Conservation (phyloP, 2,113 vertebrate genomes). For the Aphelocoma coerulescens region DNA sequence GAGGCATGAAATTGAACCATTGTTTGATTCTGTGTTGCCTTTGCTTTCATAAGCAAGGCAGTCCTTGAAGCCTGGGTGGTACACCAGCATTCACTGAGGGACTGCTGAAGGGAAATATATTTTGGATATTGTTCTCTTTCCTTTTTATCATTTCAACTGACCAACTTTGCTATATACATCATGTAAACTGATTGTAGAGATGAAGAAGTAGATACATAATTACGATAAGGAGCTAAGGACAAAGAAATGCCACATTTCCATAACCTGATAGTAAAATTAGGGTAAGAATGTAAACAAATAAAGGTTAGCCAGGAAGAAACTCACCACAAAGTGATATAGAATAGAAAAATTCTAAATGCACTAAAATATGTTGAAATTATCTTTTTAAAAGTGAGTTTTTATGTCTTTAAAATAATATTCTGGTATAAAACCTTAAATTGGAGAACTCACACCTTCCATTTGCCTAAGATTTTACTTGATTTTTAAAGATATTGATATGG, state of each 20-base stretch:
- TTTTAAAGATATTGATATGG: background rate
- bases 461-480: background rate
- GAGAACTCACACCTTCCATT: background rate
- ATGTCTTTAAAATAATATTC: background rate
- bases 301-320: background rate
- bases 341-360: background rate
- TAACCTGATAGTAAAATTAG: background rate
- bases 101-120: background rate
- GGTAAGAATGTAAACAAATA: background rate
- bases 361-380: background rate
- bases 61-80: constrained; percentile 18
- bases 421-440: background rate
- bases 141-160: background rate
- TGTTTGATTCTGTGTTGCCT: constrained; percentile 29
- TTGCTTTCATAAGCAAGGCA: constrained; percentile 15
- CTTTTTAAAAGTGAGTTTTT: fast-evolving
- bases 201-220: background rate
- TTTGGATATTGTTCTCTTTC: background rate
- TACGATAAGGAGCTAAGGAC: background rate
- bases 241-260: background rate
- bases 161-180: background rate
- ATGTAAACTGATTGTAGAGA: background rate
- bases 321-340: background rate
- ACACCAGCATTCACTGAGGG: background rate
- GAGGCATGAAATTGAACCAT: constrained; percentile 43